Percentiles rank a stretch among this genome's conserved stretches.
These are phyloP conservation scores for Ischnus inquisitorius DNA, from an alignment of 2,888 invertebrate species.

Conservation along the genomic window DNA sequence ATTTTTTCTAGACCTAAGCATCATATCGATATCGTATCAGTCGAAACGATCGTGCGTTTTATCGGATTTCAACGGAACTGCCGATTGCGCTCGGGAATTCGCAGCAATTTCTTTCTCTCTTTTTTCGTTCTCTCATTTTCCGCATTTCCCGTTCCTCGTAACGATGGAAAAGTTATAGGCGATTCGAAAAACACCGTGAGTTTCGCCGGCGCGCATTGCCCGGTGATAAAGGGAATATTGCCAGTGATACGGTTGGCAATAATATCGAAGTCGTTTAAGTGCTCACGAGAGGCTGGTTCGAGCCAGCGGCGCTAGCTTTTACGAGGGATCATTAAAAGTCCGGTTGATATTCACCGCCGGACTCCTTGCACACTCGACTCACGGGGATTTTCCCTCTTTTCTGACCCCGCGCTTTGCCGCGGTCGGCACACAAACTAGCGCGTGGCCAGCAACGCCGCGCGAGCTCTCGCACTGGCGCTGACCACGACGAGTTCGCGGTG, in stretches of 20 bases:
- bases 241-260: conserved; percentile 73
- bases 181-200: conserved; percentile 53
- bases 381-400: conserved; percentile 19
- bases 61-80: not conserved
- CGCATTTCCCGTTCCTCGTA: not conserved
- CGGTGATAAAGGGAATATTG: conserved; percentile 51
- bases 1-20: too few species aligned
- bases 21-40: not conserved
- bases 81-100: not conserved
- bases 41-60: not conserved
- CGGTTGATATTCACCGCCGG: conserved; percentile 73
- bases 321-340: conserved; percentile 78
- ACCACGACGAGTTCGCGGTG: conserved; percentile 3
- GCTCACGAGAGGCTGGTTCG: conserved; percentile 55
- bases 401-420: conserved; percentile 57
- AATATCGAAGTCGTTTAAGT: conserved; percentile 75
- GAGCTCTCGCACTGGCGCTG: conserved; percentile 10
- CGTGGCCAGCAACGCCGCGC: conserved; percentile 4
- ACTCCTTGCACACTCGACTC: conserved; percentile 16
- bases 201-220: conserved; percentile 38
- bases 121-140: conserved; percentile 40
- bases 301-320: conserved; percentile 71
- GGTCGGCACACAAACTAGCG: conserved; percentile 24
- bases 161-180: conserved; percentile 57
- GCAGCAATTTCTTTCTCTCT: not conserved